These are phyloP conservation scores for Magallana angulata DNA, from an alignment of 1,140 invertebrate genomes.

Conservation along the genomic window DNA sequence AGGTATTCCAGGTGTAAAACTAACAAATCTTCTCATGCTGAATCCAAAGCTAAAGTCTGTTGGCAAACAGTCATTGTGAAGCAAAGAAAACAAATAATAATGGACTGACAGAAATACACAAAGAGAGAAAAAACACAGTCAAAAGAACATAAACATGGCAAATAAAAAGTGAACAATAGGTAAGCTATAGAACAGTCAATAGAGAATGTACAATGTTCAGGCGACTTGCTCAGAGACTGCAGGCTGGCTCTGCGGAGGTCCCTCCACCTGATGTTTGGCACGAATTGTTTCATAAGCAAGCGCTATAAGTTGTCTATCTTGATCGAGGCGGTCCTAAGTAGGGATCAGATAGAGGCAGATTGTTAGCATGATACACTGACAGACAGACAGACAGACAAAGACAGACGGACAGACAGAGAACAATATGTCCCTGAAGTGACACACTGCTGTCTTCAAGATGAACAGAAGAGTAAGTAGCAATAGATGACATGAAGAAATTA, in stretches of 20 bases:
- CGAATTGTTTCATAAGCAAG: constrained; percentile 2
- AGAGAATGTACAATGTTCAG: not conserved
- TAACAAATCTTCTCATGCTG: too few species aligned
- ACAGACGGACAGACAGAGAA: too few species aligned
- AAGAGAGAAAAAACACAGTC: not conserved
- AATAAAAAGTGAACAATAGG: not conserved
- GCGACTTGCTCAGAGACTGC: not conserved
- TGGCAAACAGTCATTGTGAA: too few species aligned
- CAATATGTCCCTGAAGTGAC: too few species aligned
- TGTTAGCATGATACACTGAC: not conserved
- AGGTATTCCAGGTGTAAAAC: too few species aligned
- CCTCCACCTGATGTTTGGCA: constrained; percentile 5
- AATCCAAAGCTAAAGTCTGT: too few species aligned
- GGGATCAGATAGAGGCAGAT: not conserved
- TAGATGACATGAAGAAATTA: too few species aligned
- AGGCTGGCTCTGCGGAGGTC: not conserved
- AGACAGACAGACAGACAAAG: not conserved
- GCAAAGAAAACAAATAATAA: too few species aligned
- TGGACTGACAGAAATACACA: too few species aligned
- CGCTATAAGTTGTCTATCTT: not conserved
- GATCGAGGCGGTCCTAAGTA: not conserved
- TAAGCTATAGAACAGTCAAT: not conserved
- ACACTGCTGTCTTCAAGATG: too few species aligned
- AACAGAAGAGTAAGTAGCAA: too few species aligned
- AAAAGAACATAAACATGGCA: not conserved